Evolutionary conservation across 2,797 vertebrate species (phyloP).

Genomic region (Aulostomus chinensis): DNA sequence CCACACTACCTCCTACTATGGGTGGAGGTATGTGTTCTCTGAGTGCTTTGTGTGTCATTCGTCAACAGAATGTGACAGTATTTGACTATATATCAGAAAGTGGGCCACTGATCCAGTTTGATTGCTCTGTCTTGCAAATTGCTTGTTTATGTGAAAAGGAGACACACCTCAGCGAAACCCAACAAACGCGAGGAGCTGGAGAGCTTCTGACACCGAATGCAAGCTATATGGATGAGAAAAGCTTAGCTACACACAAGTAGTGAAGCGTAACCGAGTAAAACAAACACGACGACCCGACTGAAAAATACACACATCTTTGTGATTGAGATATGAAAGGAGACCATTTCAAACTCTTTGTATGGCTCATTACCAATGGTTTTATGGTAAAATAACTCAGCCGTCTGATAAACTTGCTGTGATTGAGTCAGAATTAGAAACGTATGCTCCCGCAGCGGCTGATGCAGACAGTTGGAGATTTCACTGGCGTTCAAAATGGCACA

Average conservation of each 20-base stretch:
- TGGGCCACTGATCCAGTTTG: too few relatives aligned
- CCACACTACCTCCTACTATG: too few relatives aligned
- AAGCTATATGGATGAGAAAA: constrained; percentile 26
- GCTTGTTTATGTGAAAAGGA: constrained; percentile 13
- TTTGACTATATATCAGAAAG: too few relatives aligned
- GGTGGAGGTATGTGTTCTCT: too few relatives aligned
- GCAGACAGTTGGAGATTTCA: constrained; percentile 32
- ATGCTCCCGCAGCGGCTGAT: constrained; percentile 28
- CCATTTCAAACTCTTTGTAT: constrained; percentile 53
- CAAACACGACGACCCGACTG: constrained; percentile 39
- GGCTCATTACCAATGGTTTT: constrained; percentile 69
- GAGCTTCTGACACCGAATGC: constrained; percentile 29
- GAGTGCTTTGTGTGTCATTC: too few relatives aligned
- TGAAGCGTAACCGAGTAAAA: constrained; percentile 19
- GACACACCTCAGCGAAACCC: constrained; percentile 20
- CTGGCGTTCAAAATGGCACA: constrained; percentile 49
- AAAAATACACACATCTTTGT: constrained; percentile 35
- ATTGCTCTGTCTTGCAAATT: constrained; percentile 13
- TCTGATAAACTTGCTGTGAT: constrained; percentile 70
- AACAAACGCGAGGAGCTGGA: constrained; percentile 27
- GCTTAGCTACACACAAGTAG: constrained; percentile 32
- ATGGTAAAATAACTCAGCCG: constrained; percentile 70
- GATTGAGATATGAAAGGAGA: constrained; percentile 61
- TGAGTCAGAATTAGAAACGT: constrained; percentile 66
- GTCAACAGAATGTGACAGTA: too few relatives aligned